Evolutionary conservation across 2,888 invertebrate species (phyloP).

Genomic region (Ennomos erosarius): DNA sequence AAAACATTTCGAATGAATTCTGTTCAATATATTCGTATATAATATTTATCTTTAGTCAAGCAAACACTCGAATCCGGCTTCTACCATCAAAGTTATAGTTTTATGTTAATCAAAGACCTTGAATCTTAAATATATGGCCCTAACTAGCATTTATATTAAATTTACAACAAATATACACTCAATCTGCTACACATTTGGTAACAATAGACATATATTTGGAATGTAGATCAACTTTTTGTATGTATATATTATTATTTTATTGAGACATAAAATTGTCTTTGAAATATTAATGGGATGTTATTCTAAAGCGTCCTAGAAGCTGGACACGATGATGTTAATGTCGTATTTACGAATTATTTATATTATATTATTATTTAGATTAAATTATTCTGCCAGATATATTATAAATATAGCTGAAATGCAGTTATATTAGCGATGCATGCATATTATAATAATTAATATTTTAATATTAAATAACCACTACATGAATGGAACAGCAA

Average conservation of each 20-base stretch:
- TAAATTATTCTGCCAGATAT: too few relatives aligned
- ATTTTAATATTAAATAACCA: too few relatives aligned
- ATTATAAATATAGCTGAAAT: too few relatives aligned
- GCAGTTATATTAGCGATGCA: too few relatives aligned
- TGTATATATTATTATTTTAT: slow-evolving; percentile 14
- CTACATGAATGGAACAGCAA: too few relatives aligned
- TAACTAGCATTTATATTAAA: slow-evolving; percentile 20
- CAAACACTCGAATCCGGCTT: slow-evolving; percentile 25
- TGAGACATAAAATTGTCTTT: slow-evolving; percentile 15
- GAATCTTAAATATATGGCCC: slow-evolving; percentile 19
- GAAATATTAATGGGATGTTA: slow-evolving; percentile 10
- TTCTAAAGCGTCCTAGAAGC: neutral
- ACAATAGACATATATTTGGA: slow-evolving; percentile 31
- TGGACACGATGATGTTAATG: neutral
- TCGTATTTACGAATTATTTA: neutral
- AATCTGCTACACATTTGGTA: slow-evolving; percentile 31
- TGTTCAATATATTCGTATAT: neutral
- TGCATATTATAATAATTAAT: too few relatives aligned
- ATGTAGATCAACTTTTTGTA: slow-evolving; percentile 35
- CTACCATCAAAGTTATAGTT: slow-evolving; percentile 20
- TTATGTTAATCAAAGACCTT: slow-evolving; percentile 28
- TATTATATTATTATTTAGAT: too few relatives aligned
- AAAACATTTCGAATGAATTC: too few relatives aligned
- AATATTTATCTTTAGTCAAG: slow-evolving; percentile 5
- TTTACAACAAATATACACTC: slow-evolving; percentile 24